Evolutionary conservation across 2,113 vertebrate genomes (phyloP).

Genomic region (Calidris pugnax): DNA sequence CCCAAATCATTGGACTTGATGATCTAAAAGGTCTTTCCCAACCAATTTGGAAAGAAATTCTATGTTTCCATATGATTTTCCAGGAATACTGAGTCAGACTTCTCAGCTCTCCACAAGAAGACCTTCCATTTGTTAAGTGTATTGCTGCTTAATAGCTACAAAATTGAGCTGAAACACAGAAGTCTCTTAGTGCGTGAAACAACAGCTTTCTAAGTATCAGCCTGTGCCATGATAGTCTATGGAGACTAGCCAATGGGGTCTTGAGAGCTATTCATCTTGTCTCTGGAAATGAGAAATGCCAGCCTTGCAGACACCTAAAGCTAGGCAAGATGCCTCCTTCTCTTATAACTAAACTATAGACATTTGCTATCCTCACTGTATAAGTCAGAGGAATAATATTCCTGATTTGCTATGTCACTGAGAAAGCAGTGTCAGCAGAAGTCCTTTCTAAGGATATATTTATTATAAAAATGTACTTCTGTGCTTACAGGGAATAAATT

Average conservation of each 20-base stretch:
- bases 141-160: neutral
- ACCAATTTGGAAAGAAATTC: no score
- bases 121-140: neutral
- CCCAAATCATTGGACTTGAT: no score
- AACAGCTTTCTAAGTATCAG: neutral
- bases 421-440: neutral
- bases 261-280: neutral
- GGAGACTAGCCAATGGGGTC: neutral
- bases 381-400: neutral
- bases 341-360: neutral
- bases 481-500: neutral
- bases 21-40: no score
- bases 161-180: neutral
- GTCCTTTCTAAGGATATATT: neutral
- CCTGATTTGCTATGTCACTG: neutral
- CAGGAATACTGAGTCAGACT: neutral
- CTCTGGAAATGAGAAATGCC: neutral
- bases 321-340: neutral
- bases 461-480: neutral
- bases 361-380: neutral
- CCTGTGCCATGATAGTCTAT: neutral
- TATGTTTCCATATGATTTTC: neutral
- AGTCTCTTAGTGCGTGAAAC: neutral
- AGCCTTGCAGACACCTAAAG: neutral
- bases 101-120: neutral